A percentile compares a stretch with the other conserved stretches of the same genome.
Conservation (phyloP, 2,888 invertebrate species). For the Dicyrtoma fusca region DNA sequence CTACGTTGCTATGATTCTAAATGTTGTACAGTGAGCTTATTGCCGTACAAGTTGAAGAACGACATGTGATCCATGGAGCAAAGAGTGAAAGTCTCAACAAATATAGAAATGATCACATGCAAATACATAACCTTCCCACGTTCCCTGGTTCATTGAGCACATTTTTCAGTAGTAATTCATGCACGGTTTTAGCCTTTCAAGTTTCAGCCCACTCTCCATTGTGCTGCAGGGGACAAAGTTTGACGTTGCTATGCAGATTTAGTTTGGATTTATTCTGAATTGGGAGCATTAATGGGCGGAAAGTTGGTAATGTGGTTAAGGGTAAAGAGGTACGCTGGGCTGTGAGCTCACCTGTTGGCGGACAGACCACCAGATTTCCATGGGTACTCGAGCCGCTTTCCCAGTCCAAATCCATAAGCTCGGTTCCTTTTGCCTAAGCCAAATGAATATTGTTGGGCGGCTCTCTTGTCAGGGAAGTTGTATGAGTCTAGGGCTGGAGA, state of each 20-base stretch:
- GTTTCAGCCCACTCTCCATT: no score
- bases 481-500: slow-evolving; percentile 44
- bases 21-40: no score
- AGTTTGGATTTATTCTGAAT: neutral
- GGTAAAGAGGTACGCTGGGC: neutral
- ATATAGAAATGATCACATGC: no score
- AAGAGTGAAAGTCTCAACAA: no score
- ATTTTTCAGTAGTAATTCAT: no score
- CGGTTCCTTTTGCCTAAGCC: slow-evolving; percentile 54
- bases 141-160: no score
- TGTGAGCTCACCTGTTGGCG: slow-evolving; percentile 40
- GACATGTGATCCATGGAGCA: no score
- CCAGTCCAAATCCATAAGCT: slow-evolving; percentile 55
- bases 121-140: no score
- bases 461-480: slow-evolving; percentile 1
- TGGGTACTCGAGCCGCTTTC: slow-evolving; percentile 51
- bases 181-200: no score
- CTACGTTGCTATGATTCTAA: no score
- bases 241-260: neutral
- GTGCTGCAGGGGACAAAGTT: neutral
- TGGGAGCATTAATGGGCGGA: neutral
- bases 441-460: slow-evolving; percentile 47
- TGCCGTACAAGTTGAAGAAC: no score
- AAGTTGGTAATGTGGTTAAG: neutral
- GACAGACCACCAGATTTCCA: slow-evolving; percentile 41